Percentiles rank a stretch among this genome's conserved stretches.
phyloP scores from a whole-genome alignment of 2,888 invertebrate genomes.

The Ormyrus pomaceus region DNA sequence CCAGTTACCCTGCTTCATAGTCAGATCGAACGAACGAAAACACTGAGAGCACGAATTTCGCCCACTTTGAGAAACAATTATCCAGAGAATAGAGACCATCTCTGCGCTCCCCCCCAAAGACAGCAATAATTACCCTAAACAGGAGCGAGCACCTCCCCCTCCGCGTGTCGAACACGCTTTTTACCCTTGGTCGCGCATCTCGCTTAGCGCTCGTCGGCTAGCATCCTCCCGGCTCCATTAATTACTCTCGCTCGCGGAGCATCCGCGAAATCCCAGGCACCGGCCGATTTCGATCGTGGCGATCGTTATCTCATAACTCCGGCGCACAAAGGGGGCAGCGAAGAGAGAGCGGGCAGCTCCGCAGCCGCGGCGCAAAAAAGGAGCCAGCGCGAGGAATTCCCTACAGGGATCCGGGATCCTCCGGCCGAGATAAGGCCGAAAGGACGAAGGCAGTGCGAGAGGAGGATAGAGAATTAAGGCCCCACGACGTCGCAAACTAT shows the following conservation, averaged over 20 bases:
- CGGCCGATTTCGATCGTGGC: conserved; percentile 39
- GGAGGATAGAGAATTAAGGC: conserved; percentile 44
- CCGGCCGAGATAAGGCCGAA: background rate
- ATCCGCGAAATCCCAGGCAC: background rate
- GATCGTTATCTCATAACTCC: conserved; percentile 47
- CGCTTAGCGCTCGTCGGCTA: background rate
- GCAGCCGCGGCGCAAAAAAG: conserved; percentile 23
- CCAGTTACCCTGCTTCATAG: too few relatives aligned
- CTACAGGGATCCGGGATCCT: conserved; percentile 46
- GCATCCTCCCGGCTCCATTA: background rate
- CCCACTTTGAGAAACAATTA: too few relatives aligned
- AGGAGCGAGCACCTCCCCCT: background rate
- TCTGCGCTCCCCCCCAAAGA: too few relatives aligned
- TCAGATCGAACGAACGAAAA: too few relatives aligned
- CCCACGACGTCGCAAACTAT: conserved; percentile 42
- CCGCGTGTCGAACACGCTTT: background rate
- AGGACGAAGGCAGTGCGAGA: background rate
- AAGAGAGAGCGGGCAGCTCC: background rate
- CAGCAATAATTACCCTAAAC: background rate
- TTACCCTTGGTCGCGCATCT: background rate
- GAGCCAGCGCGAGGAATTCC: conserved; percentile 26
- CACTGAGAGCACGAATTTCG: too few relatives aligned
- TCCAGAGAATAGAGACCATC: too few relatives aligned
- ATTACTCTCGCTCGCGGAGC: background rate
- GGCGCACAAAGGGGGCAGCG: background rate